Evolutionary conservation across 2,888 invertebrate genomes (phyloP).

Genomic region (Euzetes globulus): DNA sequence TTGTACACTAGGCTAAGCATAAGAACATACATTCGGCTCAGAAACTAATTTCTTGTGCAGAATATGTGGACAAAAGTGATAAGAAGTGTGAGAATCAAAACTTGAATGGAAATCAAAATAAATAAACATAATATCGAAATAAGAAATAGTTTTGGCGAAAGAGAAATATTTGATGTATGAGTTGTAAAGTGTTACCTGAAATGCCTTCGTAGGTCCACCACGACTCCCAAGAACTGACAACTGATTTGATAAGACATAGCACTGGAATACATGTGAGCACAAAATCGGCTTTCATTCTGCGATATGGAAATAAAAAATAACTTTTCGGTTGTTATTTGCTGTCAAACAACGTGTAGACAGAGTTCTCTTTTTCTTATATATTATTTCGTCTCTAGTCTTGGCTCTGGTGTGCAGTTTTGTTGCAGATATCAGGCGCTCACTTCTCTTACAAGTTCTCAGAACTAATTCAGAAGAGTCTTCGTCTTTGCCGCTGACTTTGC

Average conservation of each 20-base stretch:
- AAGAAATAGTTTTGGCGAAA: not conserved
- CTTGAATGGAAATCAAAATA: not conserved
- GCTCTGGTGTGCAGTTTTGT: not conserved
- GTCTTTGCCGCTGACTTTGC: constrained; percentile 1
- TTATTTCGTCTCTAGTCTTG: not conserved
- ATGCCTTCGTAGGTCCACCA: constrained; percentile 37
- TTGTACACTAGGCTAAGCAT: not conserved
- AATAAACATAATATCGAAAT: not conserved
- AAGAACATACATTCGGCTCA: not conserved
- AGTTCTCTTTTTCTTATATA: not conserved
- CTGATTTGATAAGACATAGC: constrained; percentile 34
- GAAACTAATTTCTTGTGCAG: not conserved
- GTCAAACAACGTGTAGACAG: not conserved
- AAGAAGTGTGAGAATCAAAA: not conserved
- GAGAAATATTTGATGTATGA: not conserved
- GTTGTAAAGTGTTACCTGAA: constrained; percentile 13
- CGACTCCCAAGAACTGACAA: constrained; percentile 45
- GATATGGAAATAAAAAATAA: constrained; percentile 11
- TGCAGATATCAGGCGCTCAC: constrained; percentile 6
- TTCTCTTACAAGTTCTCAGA: not conserved
- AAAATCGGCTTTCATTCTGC: constrained; percentile 20
- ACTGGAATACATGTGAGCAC: not conserved
- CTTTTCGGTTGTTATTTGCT: not conserved
- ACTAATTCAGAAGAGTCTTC: not conserved
- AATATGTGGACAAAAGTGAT: not conserved